Percentiles rank a stretch among this genome's conserved stretches.
phyloP scores from a whole-genome alignment of 2,888 invertebrate genomes.

The Xiphydria camelus region DNA sequence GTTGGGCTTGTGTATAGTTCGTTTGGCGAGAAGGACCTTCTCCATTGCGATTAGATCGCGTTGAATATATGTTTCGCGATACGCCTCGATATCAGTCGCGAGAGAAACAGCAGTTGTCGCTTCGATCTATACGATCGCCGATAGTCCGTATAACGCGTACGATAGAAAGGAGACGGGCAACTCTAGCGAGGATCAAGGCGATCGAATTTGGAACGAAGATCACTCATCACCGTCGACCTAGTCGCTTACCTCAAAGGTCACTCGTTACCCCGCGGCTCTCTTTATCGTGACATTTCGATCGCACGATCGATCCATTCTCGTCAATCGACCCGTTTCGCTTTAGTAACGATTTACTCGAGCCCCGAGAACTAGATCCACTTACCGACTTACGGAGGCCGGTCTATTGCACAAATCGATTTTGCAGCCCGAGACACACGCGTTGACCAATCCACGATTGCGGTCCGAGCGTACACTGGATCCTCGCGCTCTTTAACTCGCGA shows the following conservation, averaged over 20 bases:
- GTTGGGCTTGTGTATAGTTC: too few relatives aligned
- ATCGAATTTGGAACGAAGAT: too few relatives aligned
- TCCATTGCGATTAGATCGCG: too few relatives aligned
- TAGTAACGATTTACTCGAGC: not conserved
- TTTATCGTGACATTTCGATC: not conserved
- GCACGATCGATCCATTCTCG: not conserved
- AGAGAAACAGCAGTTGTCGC: too few relatives aligned
- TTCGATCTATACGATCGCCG: too few relatives aligned
- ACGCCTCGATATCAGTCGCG: too few relatives aligned
- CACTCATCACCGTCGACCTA: too few relatives aligned
- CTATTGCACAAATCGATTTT: not conserved
- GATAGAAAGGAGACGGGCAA: too few relatives aligned
- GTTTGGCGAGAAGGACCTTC: not conserved
- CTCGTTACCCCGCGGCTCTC: not conserved
- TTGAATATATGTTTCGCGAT: too few relatives aligned
- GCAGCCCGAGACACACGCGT: not conserved
- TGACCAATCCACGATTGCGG: not conserved
- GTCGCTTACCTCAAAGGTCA: too few relatives aligned
- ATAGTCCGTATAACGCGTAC: too few relatives aligned
- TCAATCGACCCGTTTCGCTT: not conserved
- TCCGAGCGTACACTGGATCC: not conserved
- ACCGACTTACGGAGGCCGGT: not conserved
- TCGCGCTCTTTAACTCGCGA: not conserved
- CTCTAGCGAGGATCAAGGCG: too few relatives aligned
- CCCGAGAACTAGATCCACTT: constrained; percentile 2